Evolutionary conservation across 1,140 invertebrate species (phyloP).

Genomic region (Protaetia brevitarsis): DNA sequence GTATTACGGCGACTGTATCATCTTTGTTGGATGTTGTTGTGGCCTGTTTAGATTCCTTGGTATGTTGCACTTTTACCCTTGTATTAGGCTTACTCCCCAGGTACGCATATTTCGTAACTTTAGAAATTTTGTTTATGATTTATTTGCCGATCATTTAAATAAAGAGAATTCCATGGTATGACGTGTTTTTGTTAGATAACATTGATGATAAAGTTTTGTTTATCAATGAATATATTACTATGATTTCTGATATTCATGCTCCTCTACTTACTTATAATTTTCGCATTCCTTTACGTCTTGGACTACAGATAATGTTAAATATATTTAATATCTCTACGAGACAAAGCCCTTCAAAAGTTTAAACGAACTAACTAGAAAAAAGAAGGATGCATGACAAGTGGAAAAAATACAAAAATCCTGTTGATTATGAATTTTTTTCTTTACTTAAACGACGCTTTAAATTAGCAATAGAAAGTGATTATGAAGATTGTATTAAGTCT

Average conservation of each 20-base stretch:
- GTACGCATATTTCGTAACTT: not conserved
- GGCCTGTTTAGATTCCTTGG: not conserved
- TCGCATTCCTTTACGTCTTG: not conserved
- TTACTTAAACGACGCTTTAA: too few relatives aligned
- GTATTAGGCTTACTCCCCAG: not conserved
- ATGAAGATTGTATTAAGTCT: too few relatives aligned
- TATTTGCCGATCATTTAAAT: not conserved
- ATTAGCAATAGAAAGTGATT: too few relatives aligned
- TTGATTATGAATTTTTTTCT: too few relatives aligned
- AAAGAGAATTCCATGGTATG: not conserved
- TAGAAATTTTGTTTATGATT: not conserved
- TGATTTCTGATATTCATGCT: not conserved
- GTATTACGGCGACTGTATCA: not conserved
- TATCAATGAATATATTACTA: not conserved
- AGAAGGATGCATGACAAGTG: too few relatives aligned
- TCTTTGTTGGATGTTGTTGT: not conserved
- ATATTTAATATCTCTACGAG: not conserved
- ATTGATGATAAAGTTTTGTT: not conserved
- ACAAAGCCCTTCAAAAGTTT: not conserved
- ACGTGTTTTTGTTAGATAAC: not conserved
- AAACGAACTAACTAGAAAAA: too few relatives aligned
- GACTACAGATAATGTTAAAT: conserved; percentile 2
- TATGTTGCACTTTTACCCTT: not conserved
- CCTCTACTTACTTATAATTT: not conserved
- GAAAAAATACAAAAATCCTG: too few relatives aligned